Evolutionary conservation across 2,888 invertebrate species (phyloP).

Genomic region (Troglohyphantes excavatus): DNA sequence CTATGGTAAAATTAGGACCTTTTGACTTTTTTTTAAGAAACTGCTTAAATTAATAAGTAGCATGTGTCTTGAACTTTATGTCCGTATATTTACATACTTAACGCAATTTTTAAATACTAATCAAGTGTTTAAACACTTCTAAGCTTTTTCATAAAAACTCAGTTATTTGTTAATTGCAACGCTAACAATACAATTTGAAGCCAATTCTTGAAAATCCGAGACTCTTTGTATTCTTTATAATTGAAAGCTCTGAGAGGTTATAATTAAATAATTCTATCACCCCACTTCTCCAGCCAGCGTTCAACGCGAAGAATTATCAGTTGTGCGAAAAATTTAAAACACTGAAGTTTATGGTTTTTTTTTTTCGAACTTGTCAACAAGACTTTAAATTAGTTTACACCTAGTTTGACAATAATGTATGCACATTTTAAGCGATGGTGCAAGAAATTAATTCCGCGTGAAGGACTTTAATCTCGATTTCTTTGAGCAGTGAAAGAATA

Average conservation of each 20-base stretch:
- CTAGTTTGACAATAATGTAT: conserved; percentile 39
- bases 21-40: no score
- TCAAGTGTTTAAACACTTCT: no score
- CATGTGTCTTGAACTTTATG: no score
- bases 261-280: conserved; percentile 1
- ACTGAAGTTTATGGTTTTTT: background rate
- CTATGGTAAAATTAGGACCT: no score
- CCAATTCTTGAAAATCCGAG: no score
- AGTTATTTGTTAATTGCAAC: no score
- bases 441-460: conserved; percentile 48
- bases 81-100: no score
- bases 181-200: no score
- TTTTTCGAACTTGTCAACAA: conserved; percentile 26
- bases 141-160: no score
- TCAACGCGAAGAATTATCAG: background rate
- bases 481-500: conserved; percentile 7
- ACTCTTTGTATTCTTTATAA: no score
- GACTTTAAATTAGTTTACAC: conserved; percentile 25
- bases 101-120: no score
- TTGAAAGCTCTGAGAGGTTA: background rate
- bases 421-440: conserved; percentile 29
- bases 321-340: background rate
- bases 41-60: no score
- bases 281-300: background rate
- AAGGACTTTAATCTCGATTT: conserved; percentile 32